Base-by-base conservation (phyloP, 2,113 vertebrate species). In the Machaerirhynchus nigripectus region DNA sequence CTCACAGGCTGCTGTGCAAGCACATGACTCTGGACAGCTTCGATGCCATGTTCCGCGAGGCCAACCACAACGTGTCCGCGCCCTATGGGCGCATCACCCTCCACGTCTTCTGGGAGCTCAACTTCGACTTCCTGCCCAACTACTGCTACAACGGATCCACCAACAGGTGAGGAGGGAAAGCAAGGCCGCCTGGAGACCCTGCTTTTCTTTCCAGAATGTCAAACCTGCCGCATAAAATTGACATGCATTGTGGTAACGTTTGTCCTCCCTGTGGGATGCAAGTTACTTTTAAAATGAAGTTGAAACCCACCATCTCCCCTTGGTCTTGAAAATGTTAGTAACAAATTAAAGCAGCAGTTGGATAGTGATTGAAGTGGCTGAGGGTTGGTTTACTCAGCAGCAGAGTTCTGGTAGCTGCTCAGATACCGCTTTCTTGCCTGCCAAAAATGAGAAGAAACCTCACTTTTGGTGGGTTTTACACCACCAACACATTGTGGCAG, bases 71-170 rank as follows among this genome's bases (percentile, higher is more conserved):
- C 0, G 99, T 99, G 77, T 99, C 99, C 0, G 99, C 99, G 2
- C 99, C 99, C n/a, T 99, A 99, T 2, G 99, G 99, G 27, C 98
- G 99, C 77, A 99, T 99, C 98, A 99, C 99, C 6, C 98, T 99
- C 35, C 99, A 99, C 0, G 99, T 99, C 96, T 99, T 99, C 98
- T 99, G 99, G 99, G 99, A 99, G 96, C 99, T 99, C 84, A 99
- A 99, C 98, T 99, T 99, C 13, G 99, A 99, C 97, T 99, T 99
- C 96, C 98, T 99, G 64, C 99, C 99, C 67, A 99, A 99, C 98
- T 99, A 99, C 97, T 99, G 99, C 98, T 99, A 99, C 98, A 99
- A 99, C 1, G 99, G 99, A 33, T 99, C 99, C 93, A 99, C 99
- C 39, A 99, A 99, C 98, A 98, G 99, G 99, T 99, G 37, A 96